Base-by-base conservation (phyloP, 2,113 vertebrate genomes). In the Arenaria interpres region DNA sequence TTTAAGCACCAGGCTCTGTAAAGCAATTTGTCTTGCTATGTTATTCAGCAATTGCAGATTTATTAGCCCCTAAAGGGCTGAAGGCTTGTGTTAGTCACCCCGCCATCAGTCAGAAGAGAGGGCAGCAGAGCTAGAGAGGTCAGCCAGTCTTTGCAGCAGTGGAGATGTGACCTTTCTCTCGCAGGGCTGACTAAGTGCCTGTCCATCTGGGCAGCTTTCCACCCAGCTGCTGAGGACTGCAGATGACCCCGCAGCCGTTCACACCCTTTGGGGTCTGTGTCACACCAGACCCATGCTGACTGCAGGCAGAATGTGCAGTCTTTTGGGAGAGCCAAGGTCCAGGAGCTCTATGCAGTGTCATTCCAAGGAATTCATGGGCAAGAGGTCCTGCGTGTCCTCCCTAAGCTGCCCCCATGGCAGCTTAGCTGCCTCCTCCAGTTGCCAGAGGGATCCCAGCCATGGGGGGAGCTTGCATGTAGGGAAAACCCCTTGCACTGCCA, bases 131-230 rank as follows among this genome's bases (percentile, higher is more conserved):
- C 66, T 30, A 28, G 27, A 54, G n/a, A n/a, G 39, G n/a, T 46
- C 7, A 2, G 37, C 7, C 24, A 53, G 62, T 8, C 33, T 19
- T 43, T 30, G 18, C 63, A 25, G 35, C 1, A 0, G 3, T 33
- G 39, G 22, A 54, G 39, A 13, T 7, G 37, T 32, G 27, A 62
- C 60, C 41, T 60, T 28, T 60, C 32, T 41, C 69, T 54, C 6
- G 0, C 39, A 45, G 45, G n/a, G 27, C 5, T 68, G 54, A 48
- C 43, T 54, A n/a, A 48, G 50, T 5, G 24, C 39, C 35, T 14
- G 0, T 14, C 46, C 27, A 9, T 18, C 23, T 6, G 0, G 15
- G 41, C 10, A 6, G 1, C 64, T 60, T 46, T 37, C 45, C 9
- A 4, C 12, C 41, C n/a, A 23, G 72, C 45, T 30, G 21, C n/a